Evolutionary conservation across 2,797 vertebrate species (phyloP), one percentile per base, ranked within the genome.

Genomic region (Gymnothorax javanicus): DNA sequence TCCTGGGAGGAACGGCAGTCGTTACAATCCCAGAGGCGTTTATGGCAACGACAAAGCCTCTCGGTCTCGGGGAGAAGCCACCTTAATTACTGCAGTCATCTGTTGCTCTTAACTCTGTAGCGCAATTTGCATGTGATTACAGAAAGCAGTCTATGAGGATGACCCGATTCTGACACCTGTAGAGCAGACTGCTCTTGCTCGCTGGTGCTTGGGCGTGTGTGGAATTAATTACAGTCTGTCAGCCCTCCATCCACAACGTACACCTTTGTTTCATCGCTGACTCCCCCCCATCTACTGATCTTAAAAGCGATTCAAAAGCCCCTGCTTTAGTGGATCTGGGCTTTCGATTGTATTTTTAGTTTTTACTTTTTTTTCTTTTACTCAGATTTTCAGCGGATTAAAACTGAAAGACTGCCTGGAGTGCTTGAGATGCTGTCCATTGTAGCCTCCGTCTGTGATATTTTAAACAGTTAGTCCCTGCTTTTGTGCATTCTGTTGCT

Each of bases 401-500:
- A 43, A 43, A 43, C 33, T 43, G 33, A 43, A 43, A 1, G 33
- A 43, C 33, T 43, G 33, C 33, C 33, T 43, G 33, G 33, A 43
- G 33, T 43, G 33, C 33, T 43, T 43, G 33, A 43, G 33, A 43
- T 43, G 33, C 33, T 43, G 33, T 43, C 33, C 33, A 43, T 43
- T 43, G 33, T 43, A 43, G 33, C 33, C 33, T 43, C 33, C 33
- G 33, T 43, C 33, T 43, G 33, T 43, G 33, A 43, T 43, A 43
- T 25, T 69, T 69, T 25, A 43, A 75, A 75, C 88, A 67, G 87
- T 86, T 89, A 90, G 89, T 86, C 87, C 82, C 85, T 67, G 73
- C 73, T 86, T 54, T 84, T 90, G 85, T 86, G 86, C 85, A 84
- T 85, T 84, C 91, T 88, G 90, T 92, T 85, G 91, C 91, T 90